phyloP scores from a whole-genome alignment of 1,140 invertebrate species.

The Lepidurus couesii region DNA sequence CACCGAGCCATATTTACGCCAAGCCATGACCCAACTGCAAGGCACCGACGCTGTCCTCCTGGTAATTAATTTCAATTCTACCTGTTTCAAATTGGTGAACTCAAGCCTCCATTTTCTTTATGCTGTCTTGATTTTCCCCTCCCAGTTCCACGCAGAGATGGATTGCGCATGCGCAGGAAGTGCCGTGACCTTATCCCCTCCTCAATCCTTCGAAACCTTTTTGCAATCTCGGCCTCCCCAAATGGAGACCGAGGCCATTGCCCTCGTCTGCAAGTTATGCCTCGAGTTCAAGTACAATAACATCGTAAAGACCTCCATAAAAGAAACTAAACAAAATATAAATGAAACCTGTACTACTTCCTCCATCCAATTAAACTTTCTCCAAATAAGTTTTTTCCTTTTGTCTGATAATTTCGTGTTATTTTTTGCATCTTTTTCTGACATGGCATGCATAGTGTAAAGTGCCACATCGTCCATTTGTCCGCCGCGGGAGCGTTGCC shows the following conservation, averaged over 20 bases:
- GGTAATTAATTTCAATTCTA: conserved; percentile 45
- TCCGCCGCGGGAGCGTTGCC: conserved; percentile 55
- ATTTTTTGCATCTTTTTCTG: not conserved
- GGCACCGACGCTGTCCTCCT: conserved; percentile 53
- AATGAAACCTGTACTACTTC: conserved; percentile 22
- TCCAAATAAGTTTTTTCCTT: conserved; percentile 23
- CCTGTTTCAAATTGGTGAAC: conserved; percentile 2
- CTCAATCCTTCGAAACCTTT: conserved; percentile 57
- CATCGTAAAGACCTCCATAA: not conserved
- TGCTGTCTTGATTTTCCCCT: conserved; percentile 16
- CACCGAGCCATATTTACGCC: conserved; percentile 50
- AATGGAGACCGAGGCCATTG: conserved; percentile 62
- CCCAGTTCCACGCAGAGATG: conserved; percentile 63
- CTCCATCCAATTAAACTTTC: not conserved
- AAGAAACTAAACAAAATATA: not conserved
- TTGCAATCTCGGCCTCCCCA: conserved; percentile 55
- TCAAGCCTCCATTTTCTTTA: not conserved
- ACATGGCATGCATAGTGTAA: conserved; percentile 46
- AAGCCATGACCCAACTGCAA: conserved; percentile 51
- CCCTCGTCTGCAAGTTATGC: conserved; percentile 53
- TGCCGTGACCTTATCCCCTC: conserved; percentile 43
- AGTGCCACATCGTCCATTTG: conserved; percentile 66
- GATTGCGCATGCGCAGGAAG: conserved; percentile 39
- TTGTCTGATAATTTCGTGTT: not conserved
- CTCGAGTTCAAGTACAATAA: conserved; percentile 50